Conservation (phyloP, 2,797 vertebrate genomes). For the Coracias cyanogaster region DNA sequence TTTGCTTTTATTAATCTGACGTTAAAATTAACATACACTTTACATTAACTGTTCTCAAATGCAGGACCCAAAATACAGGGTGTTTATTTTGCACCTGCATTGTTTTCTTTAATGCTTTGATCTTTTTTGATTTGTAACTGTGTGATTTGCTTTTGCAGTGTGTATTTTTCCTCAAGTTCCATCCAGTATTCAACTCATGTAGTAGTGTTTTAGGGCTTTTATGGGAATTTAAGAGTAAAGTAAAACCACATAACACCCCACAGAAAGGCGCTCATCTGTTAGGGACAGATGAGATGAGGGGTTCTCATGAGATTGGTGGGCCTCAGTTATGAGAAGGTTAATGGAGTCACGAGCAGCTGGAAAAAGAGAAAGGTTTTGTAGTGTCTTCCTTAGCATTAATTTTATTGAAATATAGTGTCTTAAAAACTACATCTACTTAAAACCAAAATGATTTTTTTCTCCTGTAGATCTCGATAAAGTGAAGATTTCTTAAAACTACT, state of each 20-base stretch:
- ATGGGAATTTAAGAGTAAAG: neutral
- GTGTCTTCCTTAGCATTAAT: neutral
- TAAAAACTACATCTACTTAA: neutral
- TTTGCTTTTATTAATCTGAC: slow-evolving; percentile 40
- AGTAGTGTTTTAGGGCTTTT: neutral
- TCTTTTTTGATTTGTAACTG: slow-evolving; percentile 39
- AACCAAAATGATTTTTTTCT: slow-evolving; percentile 7
- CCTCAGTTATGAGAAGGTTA: slow-evolving; percentile 40
- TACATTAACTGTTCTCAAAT: slow-evolving; percentile 25
- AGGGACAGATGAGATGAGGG: neutral
- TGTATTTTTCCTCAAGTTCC: neutral
- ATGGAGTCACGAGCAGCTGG: slow-evolving; percentile 10
- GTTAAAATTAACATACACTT: slow-evolving; percentile 25
- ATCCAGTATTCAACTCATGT: neutral
- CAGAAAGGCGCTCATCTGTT: neutral
- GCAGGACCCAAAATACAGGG: slow-evolving; percentile 27
- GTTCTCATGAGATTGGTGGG: neutral
- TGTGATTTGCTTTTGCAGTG: slow-evolving; percentile 27
- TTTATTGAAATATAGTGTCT: neutral
- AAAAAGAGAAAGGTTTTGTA: neutral
- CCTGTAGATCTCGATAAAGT: neutral
- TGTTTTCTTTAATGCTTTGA: slow-evolving; percentile 50
- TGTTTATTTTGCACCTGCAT: slow-evolving; percentile 64
- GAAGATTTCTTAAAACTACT: slow-evolving; percentile 27
- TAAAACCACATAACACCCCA: neutral